These are phyloP conservation scores for Pterostichus niger DNA, from an alignment of 2,888 invertebrate species.

Conservation along the genomic window DNA sequence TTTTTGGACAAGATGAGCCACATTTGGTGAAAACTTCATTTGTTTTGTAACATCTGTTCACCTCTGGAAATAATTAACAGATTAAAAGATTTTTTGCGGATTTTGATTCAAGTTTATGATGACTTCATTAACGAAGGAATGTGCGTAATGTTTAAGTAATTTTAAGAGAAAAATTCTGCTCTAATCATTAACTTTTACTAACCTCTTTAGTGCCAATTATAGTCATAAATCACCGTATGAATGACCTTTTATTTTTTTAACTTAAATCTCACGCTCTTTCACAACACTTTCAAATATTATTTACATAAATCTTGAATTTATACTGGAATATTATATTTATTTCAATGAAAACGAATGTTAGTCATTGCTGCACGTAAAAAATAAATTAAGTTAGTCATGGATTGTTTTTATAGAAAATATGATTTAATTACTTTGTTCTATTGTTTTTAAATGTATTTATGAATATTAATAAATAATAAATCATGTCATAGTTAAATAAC, in stretches of 20 bases:
- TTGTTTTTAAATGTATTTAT: slow-evolving; percentile 3
- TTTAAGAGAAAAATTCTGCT: slow-evolving; percentile 26
- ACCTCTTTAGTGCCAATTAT: slow-evolving; percentile 53
- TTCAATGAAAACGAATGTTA: not conserved
- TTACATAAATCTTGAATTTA: slow-evolving; percentile 45
- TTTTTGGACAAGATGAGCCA: slow-evolving; percentile 58
- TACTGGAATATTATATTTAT: not conserved
- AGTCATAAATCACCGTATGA: slow-evolving; percentile 53
- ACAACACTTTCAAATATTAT: slow-evolving; percentile 47
- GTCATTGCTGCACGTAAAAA: not conserved
- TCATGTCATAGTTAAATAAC: slow-evolving; percentile 7
- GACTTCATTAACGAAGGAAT: not conserved
- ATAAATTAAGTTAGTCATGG: not conserved
- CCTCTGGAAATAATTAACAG: slow-evolving; percentile 35
- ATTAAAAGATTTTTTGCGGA: slow-evolving; percentile 24
- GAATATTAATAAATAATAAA: not conserved
- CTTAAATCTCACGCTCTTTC: slow-evolving; percentile 48
- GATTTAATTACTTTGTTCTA: not conserved
- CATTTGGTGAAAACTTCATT: slow-evolving; percentile 60
- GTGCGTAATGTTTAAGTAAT: not conserved
- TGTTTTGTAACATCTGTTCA: slow-evolving; percentile 38
- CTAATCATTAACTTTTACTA: slow-evolving; percentile 52
- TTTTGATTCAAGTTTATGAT: not conserved
- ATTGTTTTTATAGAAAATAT: not conserved
- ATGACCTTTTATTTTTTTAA: slow-evolving; percentile 56